phyloP scores from a whole-genome alignment of 2,797 vertebrate species.

The Jordanella pulchra region DNA sequence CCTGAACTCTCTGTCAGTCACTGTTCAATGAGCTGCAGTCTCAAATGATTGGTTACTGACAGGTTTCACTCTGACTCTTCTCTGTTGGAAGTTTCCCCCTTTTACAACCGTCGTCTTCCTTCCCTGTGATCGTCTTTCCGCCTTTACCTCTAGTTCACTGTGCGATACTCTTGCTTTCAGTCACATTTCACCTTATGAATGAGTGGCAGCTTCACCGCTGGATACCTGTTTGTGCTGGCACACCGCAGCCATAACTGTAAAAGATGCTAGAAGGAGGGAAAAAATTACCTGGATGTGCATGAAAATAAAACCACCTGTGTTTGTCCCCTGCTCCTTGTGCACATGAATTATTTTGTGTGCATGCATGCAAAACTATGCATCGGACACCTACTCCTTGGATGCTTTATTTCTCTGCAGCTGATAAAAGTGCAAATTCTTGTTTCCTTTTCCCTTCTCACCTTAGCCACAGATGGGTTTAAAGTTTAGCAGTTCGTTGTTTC shows the following conservation, averaged over 20 bases:
- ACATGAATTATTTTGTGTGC: background rate
- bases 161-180: slow-evolving; percentile 53
- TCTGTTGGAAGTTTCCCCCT: slow-evolving; percentile 64
- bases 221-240: slow-evolving; percentile 26
- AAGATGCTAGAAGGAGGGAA: slow-evolving; percentile 20
- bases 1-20: slow-evolving; percentile 22
- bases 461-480: background rate
- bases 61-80: slow-evolving; percentile 68
- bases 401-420: background rate
- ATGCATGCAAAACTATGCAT: background rate
- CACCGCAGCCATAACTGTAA: slow-evolving; percentile 16
- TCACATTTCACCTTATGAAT: slow-evolving; percentile 69
- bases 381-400: background rate
- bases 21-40: slow-evolving; percentile 65
- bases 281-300: slow-evolving; percentile 13
- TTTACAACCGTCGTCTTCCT: slow-evolving; percentile 72
- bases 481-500: background rate
- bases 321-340: background rate
- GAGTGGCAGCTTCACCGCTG: slow-evolving; percentile 42
- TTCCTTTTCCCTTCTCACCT: slow-evolving; percentile 14
- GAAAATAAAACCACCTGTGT: slow-evolving; percentile 6
- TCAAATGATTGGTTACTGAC: slow-evolving; percentile 55
- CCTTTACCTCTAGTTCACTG: slow-evolving; percentile 34
- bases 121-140: slow-evolving; percentile 49
- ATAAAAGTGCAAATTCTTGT: background rate